phyloP scores from a whole-genome alignment of 2,888 invertebrate species.

The Galeruca laticollis region DNA sequence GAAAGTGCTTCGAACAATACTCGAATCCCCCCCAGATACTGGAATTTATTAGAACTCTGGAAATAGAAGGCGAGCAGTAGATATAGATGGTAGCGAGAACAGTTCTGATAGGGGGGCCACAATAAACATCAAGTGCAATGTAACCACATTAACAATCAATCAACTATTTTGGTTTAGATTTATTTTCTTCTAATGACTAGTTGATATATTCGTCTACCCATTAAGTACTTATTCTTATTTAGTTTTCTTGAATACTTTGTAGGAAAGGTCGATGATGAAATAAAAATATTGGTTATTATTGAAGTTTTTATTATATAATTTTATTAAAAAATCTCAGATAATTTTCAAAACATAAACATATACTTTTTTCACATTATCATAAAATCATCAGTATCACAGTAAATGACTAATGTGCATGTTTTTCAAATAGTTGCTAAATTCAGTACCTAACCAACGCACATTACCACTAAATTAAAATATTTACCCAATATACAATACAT shows the following conservation, averaged over 20 bases:
- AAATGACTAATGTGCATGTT: constrained; percentile 18
- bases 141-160: no score
- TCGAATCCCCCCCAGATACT: no score
- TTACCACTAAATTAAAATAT: not conserved
- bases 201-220: no score
- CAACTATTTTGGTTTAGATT: no score
- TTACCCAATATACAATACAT: constrained; percentile 1
- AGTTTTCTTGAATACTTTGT: not conserved
- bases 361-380: not conserved
- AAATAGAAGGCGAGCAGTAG: no score
- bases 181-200: no score
- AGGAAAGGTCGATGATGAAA: not conserved
- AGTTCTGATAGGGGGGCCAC: no score
- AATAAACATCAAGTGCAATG: no score
- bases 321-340: not conserved
- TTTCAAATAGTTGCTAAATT: not conserved
- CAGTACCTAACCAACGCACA: not conserved
- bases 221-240: no score
- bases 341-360: not conserved
- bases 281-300: not conserved
- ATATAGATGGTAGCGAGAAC: no score
- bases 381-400: constrained; percentile 23
- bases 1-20: no score
- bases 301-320: not conserved
- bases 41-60: no score